Evolutionary conservation across 2,113 vertebrate species (phyloP), one percentile per base, ranked within the genome.

Genomic region (Xyrauchen texanus): DNA sequence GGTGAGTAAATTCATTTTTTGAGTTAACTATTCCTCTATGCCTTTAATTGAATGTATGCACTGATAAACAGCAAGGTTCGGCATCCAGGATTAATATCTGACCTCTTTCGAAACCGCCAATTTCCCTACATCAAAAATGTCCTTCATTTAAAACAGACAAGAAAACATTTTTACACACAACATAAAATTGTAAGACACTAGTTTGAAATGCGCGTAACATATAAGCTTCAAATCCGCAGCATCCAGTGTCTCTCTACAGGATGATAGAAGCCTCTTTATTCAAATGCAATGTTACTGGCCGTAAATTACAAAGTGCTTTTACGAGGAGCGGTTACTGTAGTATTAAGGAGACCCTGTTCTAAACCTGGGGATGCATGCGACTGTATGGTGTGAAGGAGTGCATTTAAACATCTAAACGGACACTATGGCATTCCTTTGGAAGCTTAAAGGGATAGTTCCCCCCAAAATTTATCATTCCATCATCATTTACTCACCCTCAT

Each of bases 211-310:
- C 83, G 85, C 82, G 10, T 68, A 84, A 86, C 76, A 83, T 70
- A 87, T 85, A 88, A 88, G 87, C 81, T 80, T 68, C 88, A 88
- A 86, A 87, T 90, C 89, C 93, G 91, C 91, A 93, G 90, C 91
- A 84, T 87, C 92, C 84, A 87, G 88, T 91, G 91, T 92, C 93
- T 93, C 21, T 34, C 90, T 91, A 93, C 88, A 90, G 81, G 78
- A 73, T 77, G 47, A 69, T 46, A 69, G 57, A 6, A 70, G 78
- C 80, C 6, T 57, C 66, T 82, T 75, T 73, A 65, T 67, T 77
- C 83, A 80, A 78, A 73, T 45, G 91, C 94, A 93, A 92, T 91
- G 90, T 90, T 94, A 91, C 83, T 82, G 78, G 76, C 69, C 82
- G 55, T 13, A 21, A 91, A 93, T 87, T 88, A 90, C 34, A 67